Percentiles rank a stretch among this genome's conserved stretches.
phyloP scores from a whole-genome alignment of 2,113 vertebrate species.

The Ammodytes marinus region DNA sequence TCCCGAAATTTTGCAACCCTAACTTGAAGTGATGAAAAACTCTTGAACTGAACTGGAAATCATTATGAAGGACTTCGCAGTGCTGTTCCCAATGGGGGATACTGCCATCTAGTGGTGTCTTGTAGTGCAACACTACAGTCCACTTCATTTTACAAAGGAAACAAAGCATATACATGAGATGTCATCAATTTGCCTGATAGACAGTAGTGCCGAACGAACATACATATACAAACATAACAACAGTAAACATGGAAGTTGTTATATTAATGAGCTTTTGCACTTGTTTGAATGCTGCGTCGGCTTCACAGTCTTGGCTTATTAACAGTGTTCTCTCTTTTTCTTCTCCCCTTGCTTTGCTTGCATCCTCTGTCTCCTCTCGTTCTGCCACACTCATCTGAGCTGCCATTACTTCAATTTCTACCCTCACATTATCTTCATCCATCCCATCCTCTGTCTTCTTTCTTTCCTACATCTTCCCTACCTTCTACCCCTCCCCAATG shows the following conservation, averaged over 20 bases:
- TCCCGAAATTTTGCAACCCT: too few species aligned
- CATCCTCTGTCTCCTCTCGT: slow-evolving; percentile 3
- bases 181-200: not conserved
- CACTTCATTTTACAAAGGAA: not conserved
- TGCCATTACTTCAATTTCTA: not conserved
- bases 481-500: not conserved
- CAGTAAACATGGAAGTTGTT: not conserved
- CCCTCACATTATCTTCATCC: not conserved
- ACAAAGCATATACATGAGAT: not conserved
- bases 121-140: not conserved
- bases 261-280: not conserved
- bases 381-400: not conserved
- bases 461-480: not conserved
- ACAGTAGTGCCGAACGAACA: not conserved
- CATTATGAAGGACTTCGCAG: not conserved
- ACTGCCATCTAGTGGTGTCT: slow-evolving; percentile 72
- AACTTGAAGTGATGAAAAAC: slow-evolving; percentile 14
- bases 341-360: slow-evolving; percentile 7
- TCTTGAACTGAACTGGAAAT: slow-evolving; percentile 14
- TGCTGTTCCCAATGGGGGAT: not conserved
- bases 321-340: slow-evolving; percentile 32
- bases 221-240: not conserved
- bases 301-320: slow-evolving; percentile 55
- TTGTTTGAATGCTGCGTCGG: slow-evolving; percentile 28
- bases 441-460: not conserved